phyloP scores from a whole-genome alignment of 2,113 vertebrate species.

The Cichladusa arquata region DNA sequence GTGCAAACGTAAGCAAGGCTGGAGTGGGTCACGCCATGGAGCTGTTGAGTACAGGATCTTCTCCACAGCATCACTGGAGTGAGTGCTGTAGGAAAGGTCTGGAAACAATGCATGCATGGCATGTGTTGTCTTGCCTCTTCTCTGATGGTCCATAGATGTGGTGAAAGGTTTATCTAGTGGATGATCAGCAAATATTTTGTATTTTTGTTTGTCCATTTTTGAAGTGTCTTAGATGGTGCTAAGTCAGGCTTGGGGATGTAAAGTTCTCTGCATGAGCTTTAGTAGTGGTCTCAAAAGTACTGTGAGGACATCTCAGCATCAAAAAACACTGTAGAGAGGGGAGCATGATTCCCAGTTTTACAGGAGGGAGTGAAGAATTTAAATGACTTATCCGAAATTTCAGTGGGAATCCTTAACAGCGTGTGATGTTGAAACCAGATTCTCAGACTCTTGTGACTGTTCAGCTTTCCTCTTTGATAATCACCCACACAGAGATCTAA shows the following conservation, averaged over 20 bases:
- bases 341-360: not conserved
- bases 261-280: not conserved
- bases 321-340: not conserved
- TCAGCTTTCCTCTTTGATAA: slow-evolving; percentile 14
- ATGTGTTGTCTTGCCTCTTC: not conserved
- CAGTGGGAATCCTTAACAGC: not conserved
- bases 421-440: not conserved
- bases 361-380: not conserved
- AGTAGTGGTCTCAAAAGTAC: not conserved
- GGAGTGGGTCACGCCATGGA: not conserved
- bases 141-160: not conserved
- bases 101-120: not conserved
- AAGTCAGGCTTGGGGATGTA: not conserved
- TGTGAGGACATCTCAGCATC: not conserved
- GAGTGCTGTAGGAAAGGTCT: not conserved
- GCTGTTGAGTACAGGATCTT: not conserved
- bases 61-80: not conserved
- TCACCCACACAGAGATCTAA: not conserved
- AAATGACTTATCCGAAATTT: not conserved
- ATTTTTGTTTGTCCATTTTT: slow-evolving; percentile 27
- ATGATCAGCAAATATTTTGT: slow-evolving; percentile 10
- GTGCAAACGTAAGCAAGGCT: not conserved
- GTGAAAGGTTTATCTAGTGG: slow-evolving; percentile 44
- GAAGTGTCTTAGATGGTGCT: slow-evolving; percentile 20
- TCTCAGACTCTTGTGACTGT: not conserved